Conservation (phyloP, 2,113 vertebrate species). For the Pteronura brasiliensis region DNA sequence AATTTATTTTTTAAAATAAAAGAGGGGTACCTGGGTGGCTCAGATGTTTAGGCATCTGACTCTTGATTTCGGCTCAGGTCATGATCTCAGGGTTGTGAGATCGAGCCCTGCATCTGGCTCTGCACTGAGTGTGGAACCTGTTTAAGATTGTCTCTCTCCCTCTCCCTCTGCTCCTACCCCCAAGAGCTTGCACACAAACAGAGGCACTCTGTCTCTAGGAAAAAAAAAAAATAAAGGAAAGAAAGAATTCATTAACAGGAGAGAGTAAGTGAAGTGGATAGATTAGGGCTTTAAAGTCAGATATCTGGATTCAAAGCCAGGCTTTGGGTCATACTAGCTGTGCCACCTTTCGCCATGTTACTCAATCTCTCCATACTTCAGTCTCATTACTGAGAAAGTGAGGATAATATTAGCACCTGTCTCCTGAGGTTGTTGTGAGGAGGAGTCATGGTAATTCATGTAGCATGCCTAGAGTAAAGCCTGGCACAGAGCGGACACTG, state of each 20-base stretch:
- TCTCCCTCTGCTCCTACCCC: not conserved
- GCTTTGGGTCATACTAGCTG: not conserved
- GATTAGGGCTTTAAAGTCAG: not conserved
- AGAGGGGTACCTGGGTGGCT: not conserved
- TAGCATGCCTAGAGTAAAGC: not conserved
- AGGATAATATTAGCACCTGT: not conserved
- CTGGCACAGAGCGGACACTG: not conserved
- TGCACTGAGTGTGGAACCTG: not conserved
- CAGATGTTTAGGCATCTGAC: fast-evolving
- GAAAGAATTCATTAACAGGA: not conserved
- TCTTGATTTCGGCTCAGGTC: not conserved
- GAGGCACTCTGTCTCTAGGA: not conserved
- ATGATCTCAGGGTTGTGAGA: not conserved
- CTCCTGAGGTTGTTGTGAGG: not conserved
- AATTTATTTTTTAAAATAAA: not conserved
- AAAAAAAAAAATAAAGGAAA: not conserved
- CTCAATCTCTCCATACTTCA: not conserved
- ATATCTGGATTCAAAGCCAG: not conserved
- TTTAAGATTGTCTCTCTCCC: not conserved
- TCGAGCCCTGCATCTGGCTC: not conserved
- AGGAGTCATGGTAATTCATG: not conserved
- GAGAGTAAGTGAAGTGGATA: not conserved
- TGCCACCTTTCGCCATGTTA: not conserved
- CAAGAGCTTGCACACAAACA: not conserved
- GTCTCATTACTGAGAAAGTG: not conserved